Conservation (phyloP, 2,888 invertebrate species). For the Eupeodes latifasciatus region DNA sequence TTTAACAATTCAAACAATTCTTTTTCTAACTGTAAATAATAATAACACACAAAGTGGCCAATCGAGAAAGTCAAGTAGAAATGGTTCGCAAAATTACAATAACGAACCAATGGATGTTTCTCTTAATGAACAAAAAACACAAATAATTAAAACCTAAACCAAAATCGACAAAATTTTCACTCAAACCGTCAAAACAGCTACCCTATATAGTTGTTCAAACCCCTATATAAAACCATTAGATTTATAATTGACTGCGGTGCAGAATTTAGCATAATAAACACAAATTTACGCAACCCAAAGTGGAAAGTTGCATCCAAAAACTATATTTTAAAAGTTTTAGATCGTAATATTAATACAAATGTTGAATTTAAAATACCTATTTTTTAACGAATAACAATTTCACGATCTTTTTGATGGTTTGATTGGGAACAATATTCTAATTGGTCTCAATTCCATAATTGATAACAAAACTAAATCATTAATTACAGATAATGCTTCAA, state of each 20-base stretch:
- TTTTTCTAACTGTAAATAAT: not conserved
- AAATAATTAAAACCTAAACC: not conserved
- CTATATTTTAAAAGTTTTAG: not conserved
- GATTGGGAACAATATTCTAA: slow-evolving; percentile 20
- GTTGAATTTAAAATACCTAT: not conserved
- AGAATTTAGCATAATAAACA: slow-evolving; percentile 13
- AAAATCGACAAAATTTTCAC: slow-evolving; percentile 5
- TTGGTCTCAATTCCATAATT: slow-evolving; percentile 14
- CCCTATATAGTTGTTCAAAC: slow-evolving; percentile 4
- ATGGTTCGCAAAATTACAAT: not conserved
- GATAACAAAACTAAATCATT: slow-evolving; percentile 26
- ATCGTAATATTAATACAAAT: not conserved
- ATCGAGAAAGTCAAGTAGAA: not conserved
- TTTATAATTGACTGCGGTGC: slow-evolving; percentile 15
- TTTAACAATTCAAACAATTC: too few relatives aligned
- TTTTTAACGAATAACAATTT: slow-evolving; percentile 29
- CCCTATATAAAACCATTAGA: not conserved
- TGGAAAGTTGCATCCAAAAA: slow-evolving; percentile 1
- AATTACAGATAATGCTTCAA: slow-evolving; percentile 44
- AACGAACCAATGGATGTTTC: too few relatives aligned
- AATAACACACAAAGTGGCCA: not conserved
- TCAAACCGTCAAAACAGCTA: slow-evolving; percentile 1
- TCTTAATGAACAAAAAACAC: too few relatives aligned
- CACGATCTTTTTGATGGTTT: slow-evolving; percentile 25
- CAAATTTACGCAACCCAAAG: slow-evolving; percentile 16